phyloP scores from a whole-genome alignment of 2,888 invertebrate genomes.

The Spisula solida region DNA sequence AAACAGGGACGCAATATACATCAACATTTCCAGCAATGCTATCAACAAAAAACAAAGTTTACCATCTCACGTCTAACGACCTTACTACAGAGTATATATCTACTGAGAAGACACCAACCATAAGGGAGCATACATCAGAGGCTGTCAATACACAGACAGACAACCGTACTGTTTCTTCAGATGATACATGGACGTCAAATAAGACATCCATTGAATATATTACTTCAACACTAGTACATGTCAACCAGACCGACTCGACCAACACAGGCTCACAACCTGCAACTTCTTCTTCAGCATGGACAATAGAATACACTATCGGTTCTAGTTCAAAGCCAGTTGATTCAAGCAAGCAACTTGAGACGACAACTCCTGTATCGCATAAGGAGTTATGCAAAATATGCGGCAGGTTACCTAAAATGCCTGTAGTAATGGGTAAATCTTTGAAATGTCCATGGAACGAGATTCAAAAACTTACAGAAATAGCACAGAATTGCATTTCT shows the following conservation, averaged over 20 bases:
- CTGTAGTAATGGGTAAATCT: not conserved
- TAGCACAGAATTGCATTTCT: conserved; percentile 5
- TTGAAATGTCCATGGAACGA: not conserved
- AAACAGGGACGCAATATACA: not conserved
- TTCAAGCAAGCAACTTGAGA: not conserved
- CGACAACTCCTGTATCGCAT: not conserved
- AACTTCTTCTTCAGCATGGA: not conserved
- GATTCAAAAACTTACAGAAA: not conserved
- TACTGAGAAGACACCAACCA: not conserved
- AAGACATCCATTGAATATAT: not conserved
- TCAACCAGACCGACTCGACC: not conserved
- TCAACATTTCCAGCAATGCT: not conserved
- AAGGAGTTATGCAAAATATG: not conserved
- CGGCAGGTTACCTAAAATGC: conserved; percentile 10
- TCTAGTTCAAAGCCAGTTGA: not conserved
- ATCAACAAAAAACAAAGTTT: not conserved
- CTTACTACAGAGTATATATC: not conserved
- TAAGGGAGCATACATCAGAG: not conserved
- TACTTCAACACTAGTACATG: not conserved
- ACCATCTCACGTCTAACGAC: not conserved
- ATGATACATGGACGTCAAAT: not conserved
- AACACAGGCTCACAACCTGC: not conserved
- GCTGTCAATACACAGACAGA: not conserved
- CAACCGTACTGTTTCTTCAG: not conserved
- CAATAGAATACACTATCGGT: not conserved